Evolutionary conservation across 2,888 invertebrate genomes (phyloP).

Genomic region (Pyrrhia umbra): DNA sequence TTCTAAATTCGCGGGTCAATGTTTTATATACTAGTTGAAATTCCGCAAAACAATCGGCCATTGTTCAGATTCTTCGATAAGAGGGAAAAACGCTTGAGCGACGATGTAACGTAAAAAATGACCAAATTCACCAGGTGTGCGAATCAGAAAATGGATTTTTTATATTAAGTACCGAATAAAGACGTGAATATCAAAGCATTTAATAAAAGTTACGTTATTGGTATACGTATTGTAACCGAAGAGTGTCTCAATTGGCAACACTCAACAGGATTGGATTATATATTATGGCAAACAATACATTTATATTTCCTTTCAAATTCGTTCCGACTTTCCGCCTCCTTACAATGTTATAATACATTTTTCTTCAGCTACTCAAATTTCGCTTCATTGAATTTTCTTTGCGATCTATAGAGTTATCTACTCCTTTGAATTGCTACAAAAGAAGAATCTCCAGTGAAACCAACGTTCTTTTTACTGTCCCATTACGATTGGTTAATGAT

Average conservation of each 20-base stretch:
- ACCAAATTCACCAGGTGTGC: constrained; percentile 48
- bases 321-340: neutral
- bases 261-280: constrained; percentile 20
- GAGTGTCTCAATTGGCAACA: constrained; percentile 22
- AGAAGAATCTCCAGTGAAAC: neutral
- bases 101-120: constrained; percentile 54
- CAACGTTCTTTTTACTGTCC: constrained; percentile 14
- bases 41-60: constrained; percentile 79
- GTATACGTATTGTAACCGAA: constrained; percentile 9
- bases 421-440: constrained; percentile 20
- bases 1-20: constrained; percentile 59
- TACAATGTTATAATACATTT: constrained; percentile 11
- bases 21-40: constrained; percentile 81
- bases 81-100: constrained; percentile 52
- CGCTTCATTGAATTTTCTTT: constrained; percentile 20
- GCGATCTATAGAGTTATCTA: constrained; percentile 15
- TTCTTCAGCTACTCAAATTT: constrained; percentile 7
- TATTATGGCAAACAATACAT: constrained; percentile 31
- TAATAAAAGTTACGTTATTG: constrained; percentile 27
- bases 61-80: constrained; percentile 81
- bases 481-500: constrained; percentile 50
- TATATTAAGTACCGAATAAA: constrained; percentile 23
- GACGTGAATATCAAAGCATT: constrained; percentile 12
- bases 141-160: constrained; percentile 13
- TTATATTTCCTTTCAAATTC: constrained; percentile 30